phyloP scores from a whole-genome alignment of 2,113 vertebrate genomes.

The Oxyura jamaicensis region DNA sequence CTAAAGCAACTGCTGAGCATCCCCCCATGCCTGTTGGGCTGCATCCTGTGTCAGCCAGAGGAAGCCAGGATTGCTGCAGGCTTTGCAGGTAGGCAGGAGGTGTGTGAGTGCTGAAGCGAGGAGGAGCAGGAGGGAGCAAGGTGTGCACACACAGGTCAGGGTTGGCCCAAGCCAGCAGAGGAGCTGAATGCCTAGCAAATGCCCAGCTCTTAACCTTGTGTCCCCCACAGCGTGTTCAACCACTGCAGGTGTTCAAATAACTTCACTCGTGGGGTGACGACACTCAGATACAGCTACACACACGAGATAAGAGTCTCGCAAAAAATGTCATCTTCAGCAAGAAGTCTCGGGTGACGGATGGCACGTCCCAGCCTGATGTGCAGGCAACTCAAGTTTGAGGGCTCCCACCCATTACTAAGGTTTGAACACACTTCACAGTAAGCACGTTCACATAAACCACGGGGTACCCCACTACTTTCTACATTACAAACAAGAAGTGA shows the following conservation, averaged over 20 bases:
- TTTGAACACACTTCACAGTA: background rate
- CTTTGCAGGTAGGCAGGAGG: background rate
- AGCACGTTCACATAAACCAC: background rate
- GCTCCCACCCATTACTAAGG: background rate
- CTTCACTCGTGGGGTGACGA: background rate
- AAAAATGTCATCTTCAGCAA: background rate
- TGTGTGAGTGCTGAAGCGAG: background rate
- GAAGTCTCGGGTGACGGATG: background rate
- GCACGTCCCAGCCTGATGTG: background rate
- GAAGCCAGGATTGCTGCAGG: rapidly evolving
- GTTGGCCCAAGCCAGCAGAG: background rate
- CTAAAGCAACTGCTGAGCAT: background rate
- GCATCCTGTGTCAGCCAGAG: background rate
- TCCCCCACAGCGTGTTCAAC: background rate
- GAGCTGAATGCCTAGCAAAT: background rate
- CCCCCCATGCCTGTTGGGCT: background rate
- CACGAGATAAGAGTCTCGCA: background rate
- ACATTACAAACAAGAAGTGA: background rate
- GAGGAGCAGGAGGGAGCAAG: background rate
- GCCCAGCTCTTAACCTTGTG: rapidly evolving
- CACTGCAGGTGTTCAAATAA: rapidly evolving
- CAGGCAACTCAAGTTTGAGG: background rate
- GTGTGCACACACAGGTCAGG: background rate
- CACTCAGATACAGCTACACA: background rate
- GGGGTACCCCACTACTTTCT: background rate